These are phyloP conservation scores for Spizaetus ornatus DNA, from an alignment of 2,113 vertebrate genomes.

Conservation along the genomic window DNA sequence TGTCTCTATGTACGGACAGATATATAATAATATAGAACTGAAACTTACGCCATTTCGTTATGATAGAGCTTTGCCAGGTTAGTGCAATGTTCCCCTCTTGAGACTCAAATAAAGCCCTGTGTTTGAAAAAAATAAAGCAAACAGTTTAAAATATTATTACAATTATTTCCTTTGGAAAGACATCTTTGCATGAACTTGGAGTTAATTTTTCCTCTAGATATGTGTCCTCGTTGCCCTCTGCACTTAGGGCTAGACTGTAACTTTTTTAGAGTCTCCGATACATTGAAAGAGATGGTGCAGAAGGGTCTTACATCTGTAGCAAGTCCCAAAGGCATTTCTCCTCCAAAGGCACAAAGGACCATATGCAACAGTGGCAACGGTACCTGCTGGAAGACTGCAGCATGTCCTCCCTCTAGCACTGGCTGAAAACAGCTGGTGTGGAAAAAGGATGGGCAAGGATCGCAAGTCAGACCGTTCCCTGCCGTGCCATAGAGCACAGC, in stretches of 20 bases:
- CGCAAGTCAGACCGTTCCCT: background rate
- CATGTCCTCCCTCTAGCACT: background rate
- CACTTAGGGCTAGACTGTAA: background rate
- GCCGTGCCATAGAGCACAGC: background rate
- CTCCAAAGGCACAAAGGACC: background rate
- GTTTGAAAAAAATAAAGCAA: background rate
- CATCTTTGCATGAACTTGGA: background rate
- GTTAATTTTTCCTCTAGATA: background rate
- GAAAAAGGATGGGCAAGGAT: background rate
- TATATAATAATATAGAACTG: background rate
- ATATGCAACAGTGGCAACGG: background rate
- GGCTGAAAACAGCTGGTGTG: background rate
- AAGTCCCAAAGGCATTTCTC: background rate
- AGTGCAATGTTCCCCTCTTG: background rate
- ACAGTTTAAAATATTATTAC: background rate
- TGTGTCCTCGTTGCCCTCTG: background rate
- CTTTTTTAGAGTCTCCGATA: background rate
- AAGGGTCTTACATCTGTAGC: background rate
- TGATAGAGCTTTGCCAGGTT: background rate
- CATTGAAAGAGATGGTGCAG: slow-evolving; percentile 5
- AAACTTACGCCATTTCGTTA: background rate
- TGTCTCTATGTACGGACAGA: background rate
- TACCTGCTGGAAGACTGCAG: background rate
- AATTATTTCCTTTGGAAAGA: background rate
- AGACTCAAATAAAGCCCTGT: background rate